Percentiles rank a stretch among this genome's conserved stretches.
phyloP scores from a whole-genome alignment of 2,113 vertebrate species.

The Scolopax mira region DNA sequence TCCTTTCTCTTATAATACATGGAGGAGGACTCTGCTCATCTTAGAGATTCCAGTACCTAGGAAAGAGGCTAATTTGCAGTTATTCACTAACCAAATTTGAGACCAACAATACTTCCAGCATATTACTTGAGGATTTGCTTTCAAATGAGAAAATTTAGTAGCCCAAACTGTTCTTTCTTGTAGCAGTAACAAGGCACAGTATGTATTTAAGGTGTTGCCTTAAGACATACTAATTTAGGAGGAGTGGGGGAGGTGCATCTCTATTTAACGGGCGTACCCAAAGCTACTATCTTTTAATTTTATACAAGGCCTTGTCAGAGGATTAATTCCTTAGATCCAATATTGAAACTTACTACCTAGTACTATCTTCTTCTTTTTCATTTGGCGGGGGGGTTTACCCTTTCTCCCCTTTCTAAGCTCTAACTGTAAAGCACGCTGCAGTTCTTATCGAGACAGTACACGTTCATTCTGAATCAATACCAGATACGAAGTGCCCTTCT shows the following conservation, averaged over 20 bases:
- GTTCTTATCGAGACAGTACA: background rate
- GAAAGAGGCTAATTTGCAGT: background rate
- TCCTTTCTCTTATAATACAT: background rate
- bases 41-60: background rate
- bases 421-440: background rate
- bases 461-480: background rate
- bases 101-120: background rate
- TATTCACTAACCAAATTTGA: background rate
- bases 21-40: background rate
- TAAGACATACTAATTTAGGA: background rate
- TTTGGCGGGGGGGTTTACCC: background rate
- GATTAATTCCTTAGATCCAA: background rate
- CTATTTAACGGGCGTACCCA: background rate
- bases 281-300: background rate
- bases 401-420: background rate
- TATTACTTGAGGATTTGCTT: background rate
- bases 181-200: background rate
- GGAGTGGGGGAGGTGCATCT: rapidly evolving
- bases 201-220: too few relatives aligned
- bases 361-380: background rate
- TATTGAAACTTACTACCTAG: background rate
- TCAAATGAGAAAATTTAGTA: background rate
- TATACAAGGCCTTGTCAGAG: background rate
- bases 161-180: background rate
- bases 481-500: background rate